These are phyloP conservation scores for Karalla daura DNA, from an alignment of 2,797 vertebrate species.

Conservation along the genomic window DNA sequence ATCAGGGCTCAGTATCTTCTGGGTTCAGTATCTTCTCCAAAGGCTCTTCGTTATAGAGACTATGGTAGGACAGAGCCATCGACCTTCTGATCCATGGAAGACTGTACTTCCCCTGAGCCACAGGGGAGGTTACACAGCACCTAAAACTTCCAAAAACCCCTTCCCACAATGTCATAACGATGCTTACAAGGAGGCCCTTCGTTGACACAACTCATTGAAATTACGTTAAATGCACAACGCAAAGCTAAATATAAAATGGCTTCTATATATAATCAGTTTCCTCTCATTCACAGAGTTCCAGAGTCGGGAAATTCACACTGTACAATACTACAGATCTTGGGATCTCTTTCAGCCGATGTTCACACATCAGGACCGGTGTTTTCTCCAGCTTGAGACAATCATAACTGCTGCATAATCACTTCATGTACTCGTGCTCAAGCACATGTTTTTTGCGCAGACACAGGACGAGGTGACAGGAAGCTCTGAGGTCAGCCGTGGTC, in stretches of 20 bases:
- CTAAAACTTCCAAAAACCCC: not conserved
- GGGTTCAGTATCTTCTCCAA: too few species aligned
- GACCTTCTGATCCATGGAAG: too few species aligned
- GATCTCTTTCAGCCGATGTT: constrained; percentile 16
- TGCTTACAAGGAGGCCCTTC: constrained; percentile 10
- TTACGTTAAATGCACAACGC: constrained; percentile 37
- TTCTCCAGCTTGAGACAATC: not conserved
- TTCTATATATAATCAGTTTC: constrained; percentile 69
- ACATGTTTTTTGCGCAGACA: constrained; percentile 35
- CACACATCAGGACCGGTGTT: not conserved
- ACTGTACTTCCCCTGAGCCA: too few species aligned
- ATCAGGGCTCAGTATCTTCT: not conserved
- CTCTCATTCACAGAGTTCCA: constrained; percentile 65
- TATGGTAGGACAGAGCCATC: too few species aligned
- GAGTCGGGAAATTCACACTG: constrained; percentile 38
- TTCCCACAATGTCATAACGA: constrained; percentile 22
- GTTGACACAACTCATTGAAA: constrained; percentile 57
- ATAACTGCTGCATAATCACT: not conserved
- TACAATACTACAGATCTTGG: constrained; percentile 41
- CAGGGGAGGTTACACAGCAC: not conserved
- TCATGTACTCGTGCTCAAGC: not conserved
- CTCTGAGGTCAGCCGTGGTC: constrained; percentile 75
- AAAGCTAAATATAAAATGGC: constrained; percentile 49
- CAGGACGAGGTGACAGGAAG: constrained; percentile 70
- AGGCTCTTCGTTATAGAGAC: too few species aligned